Base-by-base conservation (phyloP, 1,140 invertebrate genomes). In the Neuroterus valhalla region DNA sequence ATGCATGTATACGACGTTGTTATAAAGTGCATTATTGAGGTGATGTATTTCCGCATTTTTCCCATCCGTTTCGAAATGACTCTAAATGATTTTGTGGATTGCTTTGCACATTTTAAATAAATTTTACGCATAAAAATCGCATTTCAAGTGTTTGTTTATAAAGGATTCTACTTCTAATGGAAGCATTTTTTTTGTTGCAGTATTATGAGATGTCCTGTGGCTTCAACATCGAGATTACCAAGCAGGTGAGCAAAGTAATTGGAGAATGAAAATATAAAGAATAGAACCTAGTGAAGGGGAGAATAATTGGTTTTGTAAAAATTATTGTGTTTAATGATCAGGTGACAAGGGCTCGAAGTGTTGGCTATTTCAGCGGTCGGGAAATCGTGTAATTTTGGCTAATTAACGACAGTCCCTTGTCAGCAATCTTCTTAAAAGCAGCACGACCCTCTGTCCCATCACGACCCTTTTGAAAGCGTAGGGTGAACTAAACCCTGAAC, bases 141-240 rank as follows among this genome's bases (percentile, higher is more conserved):
- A 46, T 46, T 15, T 46, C 15, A n/a, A n/a, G 3, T n/a, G 3
- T n/a, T 46, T 46, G 0, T 1, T 6, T 11, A 19, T 50, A 19
- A 21, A 50, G 2, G 21, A 50, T 21, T 17, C 8, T 48, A 10
- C 19, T 17, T 31, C 2, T 62, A 62, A 62, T 31, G 19, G 12
- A 46, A 26, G 8, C 1, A 78, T 69, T 79, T 72, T 87, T 87
- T 89, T 82, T 90, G 82, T 93, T 94, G 66, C 91, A 95, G 94
- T 96, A 96, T 87, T 96, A 95, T 86, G 95, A 96, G 87, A 95
- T 96, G 94, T 94, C 94, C 2, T 95, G 94, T 85, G 94, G 94
- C 62, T 90, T 96, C 71, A 95, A 95, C 86, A 93, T 95, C 48
- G 95, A 96, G 90, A 94, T 96, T 92, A 94, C 95, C 86, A 96